Evolutionary conservation across 2,113 vertebrate genomes (phyloP).

Genomic region (Atherinomorus stipes): DNA sequence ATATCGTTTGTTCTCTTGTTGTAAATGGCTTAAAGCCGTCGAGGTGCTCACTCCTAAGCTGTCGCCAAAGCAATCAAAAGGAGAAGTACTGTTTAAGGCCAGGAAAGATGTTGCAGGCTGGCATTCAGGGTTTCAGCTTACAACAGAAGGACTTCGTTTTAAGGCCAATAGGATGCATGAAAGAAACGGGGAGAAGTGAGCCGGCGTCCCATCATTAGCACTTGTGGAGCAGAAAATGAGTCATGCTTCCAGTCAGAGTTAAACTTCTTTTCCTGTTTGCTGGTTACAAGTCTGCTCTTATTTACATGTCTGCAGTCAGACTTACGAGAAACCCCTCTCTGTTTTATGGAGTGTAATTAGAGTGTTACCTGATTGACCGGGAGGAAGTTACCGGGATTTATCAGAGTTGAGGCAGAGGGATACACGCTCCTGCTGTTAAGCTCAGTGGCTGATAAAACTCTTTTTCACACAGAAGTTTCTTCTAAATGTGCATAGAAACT

Average conservation of each 20-base stretch:
- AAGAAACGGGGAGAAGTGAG: slow-evolving; percentile 55
- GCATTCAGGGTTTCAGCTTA: slow-evolving; percentile 69
- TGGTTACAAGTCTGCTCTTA: slow-evolving; percentile 51
- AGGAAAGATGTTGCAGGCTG: slow-evolving; percentile 73
- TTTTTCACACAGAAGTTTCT: slow-evolving; percentile 28
- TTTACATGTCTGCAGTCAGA: slow-evolving; percentile 56
- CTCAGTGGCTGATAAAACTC: slow-evolving; percentile 25
- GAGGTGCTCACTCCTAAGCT: slow-evolving; percentile 74
- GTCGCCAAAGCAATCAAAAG: slow-evolving; percentile 59
- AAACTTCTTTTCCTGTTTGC: slow-evolving; percentile 64
- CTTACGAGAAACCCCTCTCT: slow-evolving; percentile 73
- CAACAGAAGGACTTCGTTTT: slow-evolving; percentile 73
- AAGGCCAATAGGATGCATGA: slow-evolving; percentile 69
- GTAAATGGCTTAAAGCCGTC: slow-evolving; percentile 75
- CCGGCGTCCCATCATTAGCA: slow-evolving; percentile 70
- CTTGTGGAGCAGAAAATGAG: slow-evolving; percentile 75
- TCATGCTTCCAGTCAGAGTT: slow-evolving; percentile 76
- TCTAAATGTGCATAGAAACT: slow-evolving; percentile 10
- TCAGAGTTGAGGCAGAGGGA: slow-evolving; percentile 48
- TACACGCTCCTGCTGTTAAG: slow-evolving; percentile 52
- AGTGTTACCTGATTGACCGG: slow-evolving; percentile 61
- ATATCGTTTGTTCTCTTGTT: slow-evolving; percentile 55
- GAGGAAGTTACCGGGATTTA: slow-evolving; percentile 61
- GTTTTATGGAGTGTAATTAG: slow-evolving; percentile 75
- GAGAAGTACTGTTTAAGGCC: slow-evolving; percentile 71